Percentiles rank a stretch among this genome's conserved stretches.
phyloP scores from a whole-genome alignment of 2,113 vertebrate species.

The Perca fluviatilis region DNA sequence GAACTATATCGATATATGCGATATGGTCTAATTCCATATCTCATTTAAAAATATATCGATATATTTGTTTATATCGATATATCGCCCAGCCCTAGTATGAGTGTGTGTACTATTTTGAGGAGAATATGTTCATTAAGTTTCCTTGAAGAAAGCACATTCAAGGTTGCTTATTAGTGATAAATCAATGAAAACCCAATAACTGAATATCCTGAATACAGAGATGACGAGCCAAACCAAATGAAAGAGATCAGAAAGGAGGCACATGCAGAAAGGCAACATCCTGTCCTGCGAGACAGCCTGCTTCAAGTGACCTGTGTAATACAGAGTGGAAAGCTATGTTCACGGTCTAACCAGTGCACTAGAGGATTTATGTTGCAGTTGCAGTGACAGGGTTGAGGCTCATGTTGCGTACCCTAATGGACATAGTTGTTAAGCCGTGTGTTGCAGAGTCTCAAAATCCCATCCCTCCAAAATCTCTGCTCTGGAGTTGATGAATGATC shows the following conservation, averaged over 20 bases:
- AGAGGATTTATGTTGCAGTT: constrained; percentile 49
- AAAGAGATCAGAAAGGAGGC: background rate
- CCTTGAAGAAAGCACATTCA: background rate
- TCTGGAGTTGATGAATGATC: background rate
- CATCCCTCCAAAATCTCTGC: constrained; percentile 7
- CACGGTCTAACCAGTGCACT: constrained; percentile 7
- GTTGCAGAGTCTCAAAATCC: background rate
- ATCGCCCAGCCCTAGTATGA: too few relatives aligned
- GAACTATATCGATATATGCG: too few relatives aligned
- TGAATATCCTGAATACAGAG: constrained; percentile 13
- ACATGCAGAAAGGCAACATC: background rate
- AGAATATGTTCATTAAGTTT: background rate
- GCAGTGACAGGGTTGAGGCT: constrained; percentile 35
- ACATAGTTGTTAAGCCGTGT: constrained; percentile 31
- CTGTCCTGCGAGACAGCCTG: constrained; percentile 15
- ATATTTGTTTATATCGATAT: too few relatives aligned
- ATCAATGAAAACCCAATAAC: constrained; percentile 1
- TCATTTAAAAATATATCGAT: too few relatives aligned
- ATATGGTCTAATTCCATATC: too few relatives aligned
- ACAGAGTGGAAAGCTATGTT: constrained; percentile 65
- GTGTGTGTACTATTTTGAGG: background rate
- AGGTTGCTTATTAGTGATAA: background rate
- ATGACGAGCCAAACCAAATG: background rate
- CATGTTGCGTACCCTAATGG: constrained; percentile 33
- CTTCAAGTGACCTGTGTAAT: constrained; percentile 34